A percentile compares a stretch with the other conserved stretches of the same genome.
phyloP scores from a whole-genome alignment of 1,140 invertebrate genomes.

The Rhopalosiphum padi region DNA sequence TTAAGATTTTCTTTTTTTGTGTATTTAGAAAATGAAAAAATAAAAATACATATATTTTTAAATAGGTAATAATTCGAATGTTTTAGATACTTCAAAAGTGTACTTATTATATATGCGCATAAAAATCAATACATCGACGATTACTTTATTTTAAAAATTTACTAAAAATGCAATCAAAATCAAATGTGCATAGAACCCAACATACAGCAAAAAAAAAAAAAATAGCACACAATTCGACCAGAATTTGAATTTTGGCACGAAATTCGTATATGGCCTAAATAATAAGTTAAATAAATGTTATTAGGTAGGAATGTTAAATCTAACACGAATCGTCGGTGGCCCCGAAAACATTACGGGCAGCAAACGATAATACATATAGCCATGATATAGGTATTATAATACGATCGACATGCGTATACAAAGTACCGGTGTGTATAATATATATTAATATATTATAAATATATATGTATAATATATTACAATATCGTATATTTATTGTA shows the following conservation, averaged over 20 bases:
- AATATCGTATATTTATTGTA: background rate
- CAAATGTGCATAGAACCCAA: too few species aligned
- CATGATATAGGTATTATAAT: background rate
- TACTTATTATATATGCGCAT: background rate
- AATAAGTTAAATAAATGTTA: background rate
- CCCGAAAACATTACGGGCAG: background rate
- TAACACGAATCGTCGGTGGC: background rate
- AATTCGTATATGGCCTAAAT: background rate
- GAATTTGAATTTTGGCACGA: background rate
- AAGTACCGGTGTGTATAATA: background rate
- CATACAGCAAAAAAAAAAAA: too few species aligned
- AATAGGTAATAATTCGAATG: too few species aligned
- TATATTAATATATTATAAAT: background rate
- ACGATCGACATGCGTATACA: background rate
- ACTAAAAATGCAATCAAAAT: background rate
- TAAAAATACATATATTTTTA: too few species aligned
- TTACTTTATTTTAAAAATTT: background rate
- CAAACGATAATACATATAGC: background rate
- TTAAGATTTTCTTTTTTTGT: too few species aligned
- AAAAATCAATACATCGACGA: background rate
- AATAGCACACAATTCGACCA: too few species aligned
- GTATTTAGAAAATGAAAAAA: too few species aligned
- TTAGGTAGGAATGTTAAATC: background rate
- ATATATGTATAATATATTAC: background rate
- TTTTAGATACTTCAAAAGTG: background rate